A percentile compares a stretch with the other conserved stretches of the same genome.
Evolutionary conservation across 2,888 invertebrate species (phyloP).

Genomic region (Phortica magna): DNA sequence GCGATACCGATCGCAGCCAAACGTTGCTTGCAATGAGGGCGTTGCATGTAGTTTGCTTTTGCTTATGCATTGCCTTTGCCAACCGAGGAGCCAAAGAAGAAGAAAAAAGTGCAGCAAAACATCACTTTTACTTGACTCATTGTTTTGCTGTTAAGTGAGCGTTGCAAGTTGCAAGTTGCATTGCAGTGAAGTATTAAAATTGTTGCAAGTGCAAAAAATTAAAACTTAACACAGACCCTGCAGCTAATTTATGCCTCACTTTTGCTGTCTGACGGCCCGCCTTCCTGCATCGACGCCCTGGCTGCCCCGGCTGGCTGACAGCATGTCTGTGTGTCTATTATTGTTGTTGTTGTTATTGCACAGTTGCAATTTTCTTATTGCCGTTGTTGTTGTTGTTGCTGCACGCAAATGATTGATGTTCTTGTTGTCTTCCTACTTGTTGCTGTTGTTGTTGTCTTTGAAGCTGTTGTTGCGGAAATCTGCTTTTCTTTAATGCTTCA

Average conservation of each 20-base stretch:
- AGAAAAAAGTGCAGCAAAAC: no score
- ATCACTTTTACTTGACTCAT: constrained; percentile 23
- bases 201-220: constrained; percentile 54
- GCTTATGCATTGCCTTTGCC: neutral
- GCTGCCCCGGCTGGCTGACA: constrained; percentile 32
- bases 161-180: neutral
- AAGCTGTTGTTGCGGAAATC: constrained; percentile 39
- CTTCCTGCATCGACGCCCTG: neutral
- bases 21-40: no score
- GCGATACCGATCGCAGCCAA: neutral
- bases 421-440: constrained; percentile 45
- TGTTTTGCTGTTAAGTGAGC: constrained; percentile 3
- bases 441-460: constrained; percentile 41
- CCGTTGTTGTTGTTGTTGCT: neutral
- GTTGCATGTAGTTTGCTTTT: neutral
- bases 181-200: constrained; percentile 12
- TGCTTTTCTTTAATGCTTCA: constrained; percentile 15
- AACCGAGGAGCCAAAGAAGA: neutral
- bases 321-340: neutral
- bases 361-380: constrained; percentile 17
- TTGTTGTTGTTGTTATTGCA: constrained; percentile 30
- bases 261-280: constrained; percentile 15
- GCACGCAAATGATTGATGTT: constrained; percentile 66
- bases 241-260: constrained; percentile 62
- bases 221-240: constrained; percentile 58